Evolutionary conservation across 2,888 invertebrate genomes (phyloP).

Genomic region (Pherbina coryleti): DNA sequence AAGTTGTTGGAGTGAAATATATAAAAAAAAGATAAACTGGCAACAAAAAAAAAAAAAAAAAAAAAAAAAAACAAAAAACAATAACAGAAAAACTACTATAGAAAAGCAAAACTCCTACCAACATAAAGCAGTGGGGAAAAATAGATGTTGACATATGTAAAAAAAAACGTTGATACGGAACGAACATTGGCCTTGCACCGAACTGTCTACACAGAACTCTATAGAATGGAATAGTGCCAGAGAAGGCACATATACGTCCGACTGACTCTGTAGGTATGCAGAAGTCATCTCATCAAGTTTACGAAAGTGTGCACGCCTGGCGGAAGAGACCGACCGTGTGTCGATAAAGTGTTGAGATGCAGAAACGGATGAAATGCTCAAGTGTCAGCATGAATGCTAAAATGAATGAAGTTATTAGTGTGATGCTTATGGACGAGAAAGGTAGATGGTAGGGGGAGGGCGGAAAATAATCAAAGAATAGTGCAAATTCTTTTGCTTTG

Average conservation of each 20-base stretch:
- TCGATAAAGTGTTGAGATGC: neutral
- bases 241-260: no score
- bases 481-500: neutral
- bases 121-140: slow-evolving; percentile 57
- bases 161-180: neutral
- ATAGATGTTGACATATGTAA: slow-evolving; percentile 56
- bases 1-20: neutral
- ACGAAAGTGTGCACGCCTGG: neutral
- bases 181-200: no score
- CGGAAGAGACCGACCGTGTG: no score
- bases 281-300: slow-evolving; percentile 8
- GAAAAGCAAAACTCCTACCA: slow-evolving; percentile 44
- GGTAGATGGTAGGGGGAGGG: neutral
- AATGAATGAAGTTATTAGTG: neutral
- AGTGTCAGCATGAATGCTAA: slow-evolving; percentile 9
- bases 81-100: slow-evolving; percentile 51
- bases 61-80: neutral
- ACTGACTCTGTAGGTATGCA: neutral
- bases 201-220: no score
- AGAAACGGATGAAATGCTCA: neutral
- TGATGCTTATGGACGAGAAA: neutral
- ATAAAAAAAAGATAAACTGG: neutral
- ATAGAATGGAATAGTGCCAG: no score
- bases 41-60: slow-evolving; percentile 49
- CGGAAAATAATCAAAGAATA: neutral